Evolutionary conservation across 2,888 invertebrate species (phyloP), one percentile per base, ranked within the genome.

Genomic region (Microctonus hyperodae): DNA sequence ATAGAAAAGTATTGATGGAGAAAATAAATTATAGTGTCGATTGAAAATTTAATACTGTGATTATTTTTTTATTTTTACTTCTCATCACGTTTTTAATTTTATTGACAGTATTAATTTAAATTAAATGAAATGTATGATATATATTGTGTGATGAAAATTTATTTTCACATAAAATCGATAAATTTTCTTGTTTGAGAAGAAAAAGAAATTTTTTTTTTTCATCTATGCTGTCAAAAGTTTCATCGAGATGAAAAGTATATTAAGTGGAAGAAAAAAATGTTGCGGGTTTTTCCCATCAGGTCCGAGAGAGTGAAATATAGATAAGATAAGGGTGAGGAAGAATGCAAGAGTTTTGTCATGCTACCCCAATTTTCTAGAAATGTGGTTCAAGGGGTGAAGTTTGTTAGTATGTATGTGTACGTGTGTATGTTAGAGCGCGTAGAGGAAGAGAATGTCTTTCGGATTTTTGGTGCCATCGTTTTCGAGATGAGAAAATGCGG

Each of bases 121-220:
- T 44, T 20, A 1, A 16, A 44, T 7, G n/a, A n/a, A n/a, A n/a
- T 1, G 5, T 16, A 16, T 44, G 6, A 20, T 16, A 20, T 16
- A 20, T 16, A 20, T 37, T n/a, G n/a, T 37, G 16, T 6, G 44
- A 44, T 7, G 16, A 16, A n/a, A 20, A 16, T 44, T 44, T 44
- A 1, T 35, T 35, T 16, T 20, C 4, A 44, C 6, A 16, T 7
- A 44, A 20, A 44, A 20, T 44, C 20, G 7, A 16, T 44, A 1
- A 44, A 58, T 50, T 56, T 61, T 69, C 67, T 58, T 61, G 57
- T 67, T 57, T 35, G 61, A 51, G 51, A 28, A 20, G 0, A 51
- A 23, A 10, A 16, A n/a, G 16, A 2, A 55, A 28, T 55, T 31
- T n/a, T n/a, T n/a, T n/a, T n/a, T n/a, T n/a, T n/a, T n/a, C n/a